Conservation (phyloP, 1,140 invertebrate species). For the Macrotrachela quadricornifera region DNA sequence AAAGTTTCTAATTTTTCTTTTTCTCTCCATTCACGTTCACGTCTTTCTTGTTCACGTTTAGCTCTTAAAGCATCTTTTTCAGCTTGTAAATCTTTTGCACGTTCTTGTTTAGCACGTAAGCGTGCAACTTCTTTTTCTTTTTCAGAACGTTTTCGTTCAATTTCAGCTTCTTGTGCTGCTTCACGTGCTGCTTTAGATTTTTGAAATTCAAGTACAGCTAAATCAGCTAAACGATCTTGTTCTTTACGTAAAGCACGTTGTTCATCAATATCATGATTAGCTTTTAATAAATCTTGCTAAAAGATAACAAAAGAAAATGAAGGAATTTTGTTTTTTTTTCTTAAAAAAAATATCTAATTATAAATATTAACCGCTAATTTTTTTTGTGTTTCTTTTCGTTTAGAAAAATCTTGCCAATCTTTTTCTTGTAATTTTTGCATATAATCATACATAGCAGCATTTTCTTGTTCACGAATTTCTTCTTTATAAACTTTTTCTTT, state of each 20-base stretch:
- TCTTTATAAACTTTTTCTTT: constrained; percentile 1
- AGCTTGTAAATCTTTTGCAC: constrained; percentile 27
- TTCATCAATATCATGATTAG: constrained; percentile 23
- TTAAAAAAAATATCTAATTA: too few relatives aligned
- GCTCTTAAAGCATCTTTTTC: constrained; percentile 28
- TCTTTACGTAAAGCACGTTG: constrained; percentile 19
- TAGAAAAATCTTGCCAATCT: constrained; percentile 2
- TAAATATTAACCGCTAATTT: constrained; percentile 5
- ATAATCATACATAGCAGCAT: constrained; percentile 2
- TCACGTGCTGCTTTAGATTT: constrained; percentile 30
- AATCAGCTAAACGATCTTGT: constrained; percentile 23
- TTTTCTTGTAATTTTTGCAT: constrained; percentile 1
- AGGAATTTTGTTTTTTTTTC: too few relatives aligned
- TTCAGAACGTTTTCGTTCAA: constrained; percentile 24
- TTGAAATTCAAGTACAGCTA: constrained; percentile 27
- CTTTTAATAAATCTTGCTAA: constrained; percentile 26
- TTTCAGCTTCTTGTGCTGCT: constrained; percentile 25
- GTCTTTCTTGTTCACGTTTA: constrained; percentile 27
- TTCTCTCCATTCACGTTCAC: constrained; percentile 28
- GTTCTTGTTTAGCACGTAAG: constrained; percentile 25
- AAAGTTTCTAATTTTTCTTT: constrained; percentile 25
- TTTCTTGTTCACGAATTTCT: constrained; percentile 6
- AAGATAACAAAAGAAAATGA: too few relatives aligned
- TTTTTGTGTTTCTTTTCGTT: constrained; percentile 7
- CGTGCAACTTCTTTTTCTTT: constrained; percentile 29